These are phyloP conservation scores for Catocala nupta DNA, from an alignment of 2,888 invertebrate genomes.

Conservation along the genomic window DNA sequence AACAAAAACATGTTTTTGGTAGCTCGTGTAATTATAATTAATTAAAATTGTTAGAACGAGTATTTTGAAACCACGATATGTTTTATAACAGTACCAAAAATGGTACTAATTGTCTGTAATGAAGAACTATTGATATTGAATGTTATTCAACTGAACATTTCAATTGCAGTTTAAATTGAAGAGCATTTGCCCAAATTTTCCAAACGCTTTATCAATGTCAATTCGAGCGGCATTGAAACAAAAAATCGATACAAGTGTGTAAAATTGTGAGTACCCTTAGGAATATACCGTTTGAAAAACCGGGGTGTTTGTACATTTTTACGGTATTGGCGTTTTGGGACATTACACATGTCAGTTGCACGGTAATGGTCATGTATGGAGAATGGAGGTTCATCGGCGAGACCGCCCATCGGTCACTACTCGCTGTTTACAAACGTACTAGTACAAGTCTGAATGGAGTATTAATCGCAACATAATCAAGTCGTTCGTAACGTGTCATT, in stretches of 20 bases:
- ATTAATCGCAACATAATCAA: too few species aligned
- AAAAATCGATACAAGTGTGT: conserved; percentile 9
- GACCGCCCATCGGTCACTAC: conserved; percentile 33
- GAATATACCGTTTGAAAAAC: conserved; percentile 23
- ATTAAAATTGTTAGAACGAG: too few species aligned
- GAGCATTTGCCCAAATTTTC: conserved; percentile 2
- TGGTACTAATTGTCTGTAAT: neutral
- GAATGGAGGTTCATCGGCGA: conserved; percentile 36
- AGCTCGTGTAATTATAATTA: neutral
- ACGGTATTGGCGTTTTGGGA: conserved; percentile 47
- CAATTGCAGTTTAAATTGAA: neutral
- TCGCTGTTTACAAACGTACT: conserved; percentile 14
- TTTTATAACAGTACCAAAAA: too few species aligned
- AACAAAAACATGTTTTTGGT: too few species aligned
- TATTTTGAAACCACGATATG: too few species aligned
- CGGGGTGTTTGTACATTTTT: conserved; percentile 29
- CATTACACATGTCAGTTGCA: conserved; percentile 50
- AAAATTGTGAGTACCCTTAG: conserved; percentile 10
- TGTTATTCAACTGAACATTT: neutral
- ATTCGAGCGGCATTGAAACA: neutral
- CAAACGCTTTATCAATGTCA: neutral
- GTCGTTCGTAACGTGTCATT: too few species aligned
- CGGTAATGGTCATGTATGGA: conserved; percentile 46
- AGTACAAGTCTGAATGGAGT: neutral
- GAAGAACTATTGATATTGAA: neutral